phyloP scores from a whole-genome alignment of 2,113 vertebrate species.

The Tachysurus fulvidraco region DNA sequence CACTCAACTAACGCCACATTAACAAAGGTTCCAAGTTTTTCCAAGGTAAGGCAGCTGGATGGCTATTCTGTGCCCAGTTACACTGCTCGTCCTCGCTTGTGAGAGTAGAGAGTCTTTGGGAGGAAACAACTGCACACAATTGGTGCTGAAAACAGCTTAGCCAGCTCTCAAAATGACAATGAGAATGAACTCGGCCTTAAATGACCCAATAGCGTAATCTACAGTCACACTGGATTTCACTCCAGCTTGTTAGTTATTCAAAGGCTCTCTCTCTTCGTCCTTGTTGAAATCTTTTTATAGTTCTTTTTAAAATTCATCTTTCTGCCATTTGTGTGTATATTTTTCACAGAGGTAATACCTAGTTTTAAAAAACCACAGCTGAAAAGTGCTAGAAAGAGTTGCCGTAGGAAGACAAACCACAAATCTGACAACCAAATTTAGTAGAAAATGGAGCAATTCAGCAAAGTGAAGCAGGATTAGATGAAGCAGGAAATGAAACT shows the following conservation, averaged over 20 bases:
- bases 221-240: not conserved
- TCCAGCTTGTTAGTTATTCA: not conserved
- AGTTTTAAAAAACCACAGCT: not conserved
- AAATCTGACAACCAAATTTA: constrained; percentile 14
- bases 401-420: constrained; percentile 12
- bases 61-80: constrained; percentile 44
- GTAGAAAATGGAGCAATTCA: not conserved
- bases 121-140: constrained; percentile 6
- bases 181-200: constrained; percentile 50
- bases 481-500: constrained; percentile 36
- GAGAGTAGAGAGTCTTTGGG: constrained; percentile 55
- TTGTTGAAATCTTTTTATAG: not conserved
- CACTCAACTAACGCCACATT: constrained; percentile 6
- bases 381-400: constrained; percentile 8
- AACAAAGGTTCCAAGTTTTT: constrained; percentile 33
- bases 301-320: not conserved
- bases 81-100: constrained; percentile 49
- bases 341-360: not conserved
- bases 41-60: constrained; percentile 15
- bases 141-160: not conserved
- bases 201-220: constrained; percentile 6
- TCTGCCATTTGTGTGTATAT: not conserved
- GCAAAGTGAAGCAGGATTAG: constrained; percentile 32
- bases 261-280: constrained; percentile 5
- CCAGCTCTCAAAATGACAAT: constrained; percentile 71